Conservation (phyloP, 2,888 invertebrate genomes). For the Erebia epiphron region DNA sequence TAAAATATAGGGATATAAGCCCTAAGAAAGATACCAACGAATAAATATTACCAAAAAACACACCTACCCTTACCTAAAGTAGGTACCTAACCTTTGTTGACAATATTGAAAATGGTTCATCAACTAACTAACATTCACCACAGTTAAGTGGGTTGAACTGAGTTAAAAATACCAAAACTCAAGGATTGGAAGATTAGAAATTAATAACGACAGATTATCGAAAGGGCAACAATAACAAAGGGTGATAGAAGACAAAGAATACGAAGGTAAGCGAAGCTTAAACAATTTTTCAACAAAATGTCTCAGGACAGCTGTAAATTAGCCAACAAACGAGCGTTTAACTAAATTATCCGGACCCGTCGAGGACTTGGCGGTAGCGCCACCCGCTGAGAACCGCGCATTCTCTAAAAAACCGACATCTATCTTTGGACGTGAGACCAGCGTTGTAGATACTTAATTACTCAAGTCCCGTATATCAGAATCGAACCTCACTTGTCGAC, state of each 20-base stretch:
- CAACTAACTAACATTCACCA: no score
- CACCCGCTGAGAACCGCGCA: conserved; percentile 37
- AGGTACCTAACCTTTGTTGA: no score
- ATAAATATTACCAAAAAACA: no score
- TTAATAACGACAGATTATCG: neutral
- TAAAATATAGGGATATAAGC: neutral
- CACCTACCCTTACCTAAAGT: no score
- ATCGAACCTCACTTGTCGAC: conserved; percentile 9
- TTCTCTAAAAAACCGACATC: conserved; percentile 23
- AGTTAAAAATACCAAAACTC: no score
- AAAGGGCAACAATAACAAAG: no score
- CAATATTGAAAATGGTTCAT: no score
- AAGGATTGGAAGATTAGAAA: no score
- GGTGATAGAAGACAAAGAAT: neutral
- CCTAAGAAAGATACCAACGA: no score
- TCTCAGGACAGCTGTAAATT: conserved; percentile 45
- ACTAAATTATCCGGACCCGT: conserved; percentile 46
- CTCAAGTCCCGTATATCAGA: conserved; percentile 15
- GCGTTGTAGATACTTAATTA: conserved; percentile 19
- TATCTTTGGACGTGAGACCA: conserved; percentile 24
- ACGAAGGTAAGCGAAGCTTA: neutral
- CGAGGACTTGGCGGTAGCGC: conserved; percentile 43
- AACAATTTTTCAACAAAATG: conserved; percentile 9
- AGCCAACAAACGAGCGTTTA: conserved; percentile 51
- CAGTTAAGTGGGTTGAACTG: no score